Evolutionary conservation across 1,140 invertebrate genomes (phyloP).

Genomic region (Palaemon carinicauda): DNA sequence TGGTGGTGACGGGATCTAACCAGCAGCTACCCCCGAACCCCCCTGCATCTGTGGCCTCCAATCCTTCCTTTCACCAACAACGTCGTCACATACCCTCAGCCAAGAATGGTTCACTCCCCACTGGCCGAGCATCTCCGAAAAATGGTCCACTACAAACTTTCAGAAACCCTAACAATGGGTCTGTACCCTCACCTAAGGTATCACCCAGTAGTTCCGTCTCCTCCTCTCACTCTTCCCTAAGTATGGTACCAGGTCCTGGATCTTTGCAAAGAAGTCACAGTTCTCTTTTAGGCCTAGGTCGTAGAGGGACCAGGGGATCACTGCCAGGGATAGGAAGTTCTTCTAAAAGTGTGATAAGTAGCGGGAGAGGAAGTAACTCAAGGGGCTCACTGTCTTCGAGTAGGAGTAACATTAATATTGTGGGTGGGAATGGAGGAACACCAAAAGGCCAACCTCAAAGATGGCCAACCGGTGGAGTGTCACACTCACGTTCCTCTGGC

Average conservation of each 20-base stretch:
- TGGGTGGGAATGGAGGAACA: slow-evolving; percentile 15
- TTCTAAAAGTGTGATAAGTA: background rate
- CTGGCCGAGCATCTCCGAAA: background rate
- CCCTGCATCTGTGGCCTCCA: slow-evolving; percentile 9
- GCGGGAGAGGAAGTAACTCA: background rate
- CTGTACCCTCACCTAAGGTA: slow-evolving; percentile 5
- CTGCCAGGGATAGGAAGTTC: slow-evolving; percentile 34
- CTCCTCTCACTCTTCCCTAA: slow-evolving; percentile 27
- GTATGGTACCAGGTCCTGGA: slow-evolving; percentile 29
- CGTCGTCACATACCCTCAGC: background rate
- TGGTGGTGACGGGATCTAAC: slow-evolving; percentile 32
- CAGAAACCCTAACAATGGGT: slow-evolving; percentile 5
- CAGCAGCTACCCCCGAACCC: slow-evolving; percentile 30
- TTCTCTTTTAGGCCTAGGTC: slow-evolving; percentile 18
- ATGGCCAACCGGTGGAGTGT: slow-evolving; percentile 10
- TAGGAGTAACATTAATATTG: background rate
- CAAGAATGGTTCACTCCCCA: slow-evolving; percentile 26
- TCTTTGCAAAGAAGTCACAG: slow-evolving; percentile 44
- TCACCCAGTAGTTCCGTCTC: slow-evolving; percentile 40
- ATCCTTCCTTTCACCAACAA: slow-evolving; percentile 5
- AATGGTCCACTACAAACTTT: slow-evolving; percentile 10
- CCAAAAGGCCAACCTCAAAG: slow-evolving; percentile 24
- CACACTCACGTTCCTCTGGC: slow-evolving; percentile 36
- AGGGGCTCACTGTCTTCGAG: background rate
- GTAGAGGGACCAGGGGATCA: slow-evolving; percentile 23